phyloP scores from a whole-genome alignment of 2,888 invertebrate species.

The Himalopsyche anomala region DNA sequence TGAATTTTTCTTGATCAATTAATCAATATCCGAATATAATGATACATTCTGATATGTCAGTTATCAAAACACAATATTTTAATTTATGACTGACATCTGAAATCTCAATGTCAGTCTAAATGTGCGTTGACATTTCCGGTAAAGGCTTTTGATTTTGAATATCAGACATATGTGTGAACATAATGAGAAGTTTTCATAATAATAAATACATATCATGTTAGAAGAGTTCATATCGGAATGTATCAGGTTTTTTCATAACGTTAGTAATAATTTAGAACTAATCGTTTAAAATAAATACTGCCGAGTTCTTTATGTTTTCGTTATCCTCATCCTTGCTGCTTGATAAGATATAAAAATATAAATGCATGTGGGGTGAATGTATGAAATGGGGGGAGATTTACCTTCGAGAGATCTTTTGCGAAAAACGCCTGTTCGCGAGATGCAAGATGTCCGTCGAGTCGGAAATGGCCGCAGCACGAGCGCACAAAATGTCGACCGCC shows the following conservation, averaged over 20 bases:
- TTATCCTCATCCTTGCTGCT: conserved; percentile 2
- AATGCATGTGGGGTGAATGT: conserved; percentile 63
- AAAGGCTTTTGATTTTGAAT: too few relatives aligned
- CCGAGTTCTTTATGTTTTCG: not conserved
- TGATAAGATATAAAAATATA: conserved; percentile 49
- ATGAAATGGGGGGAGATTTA: conserved; percentile 78
- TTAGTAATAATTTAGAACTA: not conserved
- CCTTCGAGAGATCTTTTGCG: conserved; percentile 98
- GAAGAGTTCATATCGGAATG: not conserved
- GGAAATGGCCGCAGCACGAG: conserved; percentile 29
- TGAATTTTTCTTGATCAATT: too few relatives aligned
- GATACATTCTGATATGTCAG: too few relatives aligned
- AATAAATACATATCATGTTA: too few relatives aligned
- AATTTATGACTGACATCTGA: too few relatives aligned
- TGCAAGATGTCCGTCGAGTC: conserved; percentile 54
- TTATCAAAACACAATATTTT: too few relatives aligned
- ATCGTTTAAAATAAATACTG: conserved; percentile 23
- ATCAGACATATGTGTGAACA: too few relatives aligned
- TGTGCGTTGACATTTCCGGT: too few relatives aligned
- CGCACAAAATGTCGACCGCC: conserved; percentile 47
- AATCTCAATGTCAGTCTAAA: too few relatives aligned
- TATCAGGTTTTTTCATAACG: not conserved
- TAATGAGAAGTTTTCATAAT: too few relatives aligned
- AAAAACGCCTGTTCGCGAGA: conserved; percentile 87
- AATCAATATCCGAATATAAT: too few relatives aligned